Evolutionary conservation across 2,797 vertebrate genomes (phyloP).

Genomic region (Anguilla marmorata): DNA sequence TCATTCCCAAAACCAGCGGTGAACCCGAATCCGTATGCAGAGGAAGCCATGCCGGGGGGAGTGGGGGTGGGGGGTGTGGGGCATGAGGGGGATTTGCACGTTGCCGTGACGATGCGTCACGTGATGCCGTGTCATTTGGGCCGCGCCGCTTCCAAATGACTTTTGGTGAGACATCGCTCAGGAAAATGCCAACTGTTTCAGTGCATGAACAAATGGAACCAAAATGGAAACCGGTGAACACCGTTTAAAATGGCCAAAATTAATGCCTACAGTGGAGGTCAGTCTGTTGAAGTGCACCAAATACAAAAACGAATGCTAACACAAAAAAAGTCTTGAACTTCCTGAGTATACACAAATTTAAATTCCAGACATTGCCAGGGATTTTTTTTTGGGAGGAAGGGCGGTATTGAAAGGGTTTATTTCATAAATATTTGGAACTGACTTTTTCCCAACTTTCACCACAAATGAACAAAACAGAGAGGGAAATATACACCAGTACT

Average conservation of each 20-base stretch:
- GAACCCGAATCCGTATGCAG: not conserved
- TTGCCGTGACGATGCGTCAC: not conserved
- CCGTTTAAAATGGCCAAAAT: not conserved
- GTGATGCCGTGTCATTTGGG: not conserved
- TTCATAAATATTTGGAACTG: not conserved
- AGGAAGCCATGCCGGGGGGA: too few relatives aligned
- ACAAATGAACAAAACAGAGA: not conserved
- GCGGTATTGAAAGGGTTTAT: too few relatives aligned
- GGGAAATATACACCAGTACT: not conserved
- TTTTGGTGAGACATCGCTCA: not conserved
- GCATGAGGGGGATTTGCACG: not conserved
- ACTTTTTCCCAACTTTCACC: not conserved
- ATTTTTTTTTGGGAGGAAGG: not conserved
- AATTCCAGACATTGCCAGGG: not conserved
- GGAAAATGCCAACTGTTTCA: not conserved
- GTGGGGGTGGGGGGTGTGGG: too few relatives aligned
- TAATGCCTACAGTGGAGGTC: conserved; percentile 4
- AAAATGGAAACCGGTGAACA: not conserved
- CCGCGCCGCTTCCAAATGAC: not conserved
- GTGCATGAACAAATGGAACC: not conserved
- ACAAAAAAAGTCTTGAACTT: conserved; percentile 14
- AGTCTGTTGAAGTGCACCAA: not conserved
- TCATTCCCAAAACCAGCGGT: not conserved
- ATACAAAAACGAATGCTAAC: not conserved
- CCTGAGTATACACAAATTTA: conserved; percentile 25